A percentile compares a stretch with the other conserved stretches of the same genome.
phyloP scores from a whole-genome alignment of 2,888 invertebrate species.

The Lacanobia wlatinum region DNA sequence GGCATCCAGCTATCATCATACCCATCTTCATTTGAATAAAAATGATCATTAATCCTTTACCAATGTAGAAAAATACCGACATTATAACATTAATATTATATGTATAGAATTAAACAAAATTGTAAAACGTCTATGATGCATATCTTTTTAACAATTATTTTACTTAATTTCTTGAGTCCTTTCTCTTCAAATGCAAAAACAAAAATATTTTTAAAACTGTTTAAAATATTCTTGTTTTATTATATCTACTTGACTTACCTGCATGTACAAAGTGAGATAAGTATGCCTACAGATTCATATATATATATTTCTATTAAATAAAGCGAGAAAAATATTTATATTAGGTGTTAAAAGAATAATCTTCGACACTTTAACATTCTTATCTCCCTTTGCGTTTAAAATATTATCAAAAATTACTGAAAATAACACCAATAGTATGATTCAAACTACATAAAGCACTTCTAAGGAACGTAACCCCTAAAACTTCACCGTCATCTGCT shows the following conservation, averaged over 20 bases:
- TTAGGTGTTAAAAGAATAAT: neutral
- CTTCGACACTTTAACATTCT: neutral
- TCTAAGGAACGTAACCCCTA: neutral
- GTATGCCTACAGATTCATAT: neutral
- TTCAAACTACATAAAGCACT: conserved; percentile 3
- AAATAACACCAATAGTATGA: conserved; percentile 1
- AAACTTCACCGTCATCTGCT: neutral
- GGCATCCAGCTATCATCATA: too few species aligned
- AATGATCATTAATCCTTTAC: neutral
- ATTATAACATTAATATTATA: too few species aligned
- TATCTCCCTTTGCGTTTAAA: neutral
- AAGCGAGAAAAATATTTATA: neutral
- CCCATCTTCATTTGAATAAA: too few species aligned
- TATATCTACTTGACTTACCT: conserved; percentile 1
- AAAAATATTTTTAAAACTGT: neutral
- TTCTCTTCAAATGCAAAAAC: neutral
- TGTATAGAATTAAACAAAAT: neutral
- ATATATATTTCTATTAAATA: neutral
- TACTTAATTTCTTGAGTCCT: neutral
- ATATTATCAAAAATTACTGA: neutral
- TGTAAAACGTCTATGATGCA: neutral
- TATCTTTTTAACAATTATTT: neutral
- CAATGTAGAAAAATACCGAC: neutral
- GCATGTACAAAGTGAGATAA: neutral
- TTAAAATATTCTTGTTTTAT: conserved; percentile 6